Evolutionary conservation across 1,140 invertebrate genomes (phyloP), one percentile per base, ranked within the genome.

Genomic region (Himalopsyche phryganea): DNA sequence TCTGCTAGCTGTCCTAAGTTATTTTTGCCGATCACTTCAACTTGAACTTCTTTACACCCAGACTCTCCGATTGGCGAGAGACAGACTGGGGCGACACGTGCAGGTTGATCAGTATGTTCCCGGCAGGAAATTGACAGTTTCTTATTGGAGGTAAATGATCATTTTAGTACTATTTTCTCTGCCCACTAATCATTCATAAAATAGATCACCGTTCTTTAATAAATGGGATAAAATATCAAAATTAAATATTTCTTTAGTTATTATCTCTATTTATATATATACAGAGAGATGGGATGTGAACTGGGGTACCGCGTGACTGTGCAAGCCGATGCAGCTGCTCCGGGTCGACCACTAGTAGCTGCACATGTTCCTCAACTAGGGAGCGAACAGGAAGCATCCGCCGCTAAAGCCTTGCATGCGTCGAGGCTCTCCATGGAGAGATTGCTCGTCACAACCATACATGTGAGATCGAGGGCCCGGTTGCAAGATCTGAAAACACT

Each of bases 371-470:
- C 95, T 1, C 87, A 90, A 3, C 79, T 98, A 60, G 83, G 87
- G 44, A 83, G 82, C 36, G 88, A 86, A 18, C 89, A 92, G 75
- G 87, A 90, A 49, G 88, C 89, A 19, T 87, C 92, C 65, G 77
- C 87, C 63, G 53, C 58, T 28, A 38, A 41, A 19, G 89, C 89
- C 3, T 85, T 94, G 44, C 82, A 87, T 47, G 92, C 90, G 23
- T 92, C 96, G 72, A 85, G 92, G 61, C 78, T 98, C 1, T 97
- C 94, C 1, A 91, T 98, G 84, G 94, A 98, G 77, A 86, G 92
- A 41, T 77, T 98, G 41, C 77, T 98, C n/a, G 93, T 97, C n/a
- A 92, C 97, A 67, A 98, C 95, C 0, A 95, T 98, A 67, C 95
- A 98, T 72, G 88, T 97, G 19, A 81, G 96, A 55, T 94, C 93